These are phyloP conservation scores for Mellilla xanthometata DNA, from an alignment of 2,888 invertebrate species.

Conservation along the genomic window DNA sequence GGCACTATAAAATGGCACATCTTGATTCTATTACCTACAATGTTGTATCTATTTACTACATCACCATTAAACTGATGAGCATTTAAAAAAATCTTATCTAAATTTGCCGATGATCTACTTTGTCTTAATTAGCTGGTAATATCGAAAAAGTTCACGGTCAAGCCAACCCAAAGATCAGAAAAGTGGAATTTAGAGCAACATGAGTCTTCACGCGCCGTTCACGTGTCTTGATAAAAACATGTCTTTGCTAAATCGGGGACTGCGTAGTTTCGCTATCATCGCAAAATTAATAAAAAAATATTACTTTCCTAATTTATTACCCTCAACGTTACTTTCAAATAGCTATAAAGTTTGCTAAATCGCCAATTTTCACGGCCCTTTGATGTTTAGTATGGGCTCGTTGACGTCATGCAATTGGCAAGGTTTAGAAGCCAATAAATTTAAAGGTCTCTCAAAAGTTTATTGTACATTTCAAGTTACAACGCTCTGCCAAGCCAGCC, in stretches of 20 bases:
- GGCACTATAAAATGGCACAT: no score
- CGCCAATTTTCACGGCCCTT: neutral
- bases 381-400: slow-evolving; percentile 4
- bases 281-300: slow-evolving; percentile 4
- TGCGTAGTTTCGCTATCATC: slow-evolving; percentile 8
- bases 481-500: slow-evolving; percentile 1
- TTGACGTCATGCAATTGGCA: slow-evolving; percentile 13
- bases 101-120: no score
- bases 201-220: neutral
- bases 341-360: neutral
- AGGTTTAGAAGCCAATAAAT: slow-evolving; percentile 1
- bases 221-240: slow-evolving; percentile 1
- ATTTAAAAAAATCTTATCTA: no score
- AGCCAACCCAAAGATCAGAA: no score
- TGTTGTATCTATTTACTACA: no score
- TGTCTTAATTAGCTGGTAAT: no score
- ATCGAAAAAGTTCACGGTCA: neutral
- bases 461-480: slow-evolving; percentile 2
- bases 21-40: no score
- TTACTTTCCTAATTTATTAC: neutral
- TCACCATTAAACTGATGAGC: no score
- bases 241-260: slow-evolving; percentile 2
- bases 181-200: no score
- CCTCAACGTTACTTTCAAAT: no score
- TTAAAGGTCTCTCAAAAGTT: slow-evolving; percentile 4